Base-by-base conservation (phyloP, 2,797 vertebrate species). In the Hirundo rustica region DNA sequence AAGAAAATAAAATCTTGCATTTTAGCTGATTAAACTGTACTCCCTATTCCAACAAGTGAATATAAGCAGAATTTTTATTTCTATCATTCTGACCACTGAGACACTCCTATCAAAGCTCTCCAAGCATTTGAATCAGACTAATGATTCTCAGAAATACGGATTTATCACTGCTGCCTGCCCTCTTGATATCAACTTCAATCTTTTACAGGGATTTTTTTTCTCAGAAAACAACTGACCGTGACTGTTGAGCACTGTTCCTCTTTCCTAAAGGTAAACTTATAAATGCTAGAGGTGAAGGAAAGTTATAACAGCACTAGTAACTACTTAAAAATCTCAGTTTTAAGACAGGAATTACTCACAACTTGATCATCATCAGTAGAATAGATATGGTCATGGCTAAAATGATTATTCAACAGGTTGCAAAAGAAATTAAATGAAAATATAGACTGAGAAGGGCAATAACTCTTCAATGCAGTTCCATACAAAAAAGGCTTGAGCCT, bases 11-110 rank as follows among this genome's bases (percentile, higher is more conserved):
- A 9, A 21, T 62, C 34, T 86, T 90, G n/a, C 16, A 34, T 88
- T 93, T 93, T 91, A 89, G 68, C 42, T 88, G 78, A 85, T 88
- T 86, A 80, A 89, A 88, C 44, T 40, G 3, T 64, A 48, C 11
- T 78, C 20, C 26, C 16, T 57, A 81, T 66, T 93, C 36, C 76
- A 92, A 61, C 29, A 78, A 68, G 5, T 55, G n/a, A 81, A 76
- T 81, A 57, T 11, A 73, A 75, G 7, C 16, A 85, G 34, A 74
- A 84, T 68, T 72, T 64, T 6, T 88, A 30, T 68, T 93, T 88
- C 38, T 91, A 22, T 44, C 38, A 32, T 38, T 91, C 48, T 66
- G 16, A 55, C 53, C 50, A 57, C n/a, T 26, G 15, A 76, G 34
- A 30, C 13, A 85, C 13, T 32, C 13, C 10, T 38, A 60, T 18